phyloP scores from a whole-genome alignment of 2,888 invertebrate genomes.

The Ophonus ardosiacus region DNA sequence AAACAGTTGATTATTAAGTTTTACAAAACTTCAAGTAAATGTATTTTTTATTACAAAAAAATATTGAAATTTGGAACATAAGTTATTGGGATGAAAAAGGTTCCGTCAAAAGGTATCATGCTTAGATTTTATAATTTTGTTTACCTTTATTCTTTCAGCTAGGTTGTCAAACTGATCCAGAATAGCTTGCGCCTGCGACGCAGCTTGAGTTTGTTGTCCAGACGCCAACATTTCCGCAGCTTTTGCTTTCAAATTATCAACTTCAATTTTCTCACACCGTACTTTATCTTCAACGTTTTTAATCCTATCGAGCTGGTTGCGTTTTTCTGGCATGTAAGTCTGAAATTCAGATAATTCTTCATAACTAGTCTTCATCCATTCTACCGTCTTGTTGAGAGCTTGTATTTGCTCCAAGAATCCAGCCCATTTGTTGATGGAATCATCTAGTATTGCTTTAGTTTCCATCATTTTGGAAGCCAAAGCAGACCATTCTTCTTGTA shows the following conservation, averaged over 20 bases:
- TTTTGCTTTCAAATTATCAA: constrained; percentile 90
- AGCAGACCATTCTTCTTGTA: constrained; percentile 95
- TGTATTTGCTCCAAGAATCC: constrained; percentile 93
- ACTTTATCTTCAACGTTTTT: constrained; percentile 92
- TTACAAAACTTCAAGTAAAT: no score
- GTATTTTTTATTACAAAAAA: no score
- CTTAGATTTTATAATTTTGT: background rate
- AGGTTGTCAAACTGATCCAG: constrained; percentile 89
- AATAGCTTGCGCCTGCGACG: constrained; percentile 90
- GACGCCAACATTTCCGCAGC: constrained; percentile 91
- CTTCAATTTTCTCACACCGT: constrained; percentile 92
- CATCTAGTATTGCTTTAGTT: constrained; percentile 91
- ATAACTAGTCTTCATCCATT: constrained; percentile 85
- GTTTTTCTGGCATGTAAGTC: constrained; percentile 90
- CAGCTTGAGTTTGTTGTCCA: constrained; percentile 90
- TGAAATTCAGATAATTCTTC: constrained; percentile 87
- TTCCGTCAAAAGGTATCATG: no score
- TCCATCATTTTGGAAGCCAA: constrained; percentile 93
- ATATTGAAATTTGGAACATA: no score
- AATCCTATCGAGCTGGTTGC: constrained; percentile 89
- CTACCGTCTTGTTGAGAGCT: constrained; percentile 88
- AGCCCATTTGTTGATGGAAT: constrained; percentile 94
- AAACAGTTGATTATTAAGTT: no score
- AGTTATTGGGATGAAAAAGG: no score
- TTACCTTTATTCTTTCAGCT: constrained; percentile 85